These are phyloP conservation scores for Lasius platythorax DNA, from an alignment of 2,888 invertebrate species.

Conservation along the genomic window DNA sequence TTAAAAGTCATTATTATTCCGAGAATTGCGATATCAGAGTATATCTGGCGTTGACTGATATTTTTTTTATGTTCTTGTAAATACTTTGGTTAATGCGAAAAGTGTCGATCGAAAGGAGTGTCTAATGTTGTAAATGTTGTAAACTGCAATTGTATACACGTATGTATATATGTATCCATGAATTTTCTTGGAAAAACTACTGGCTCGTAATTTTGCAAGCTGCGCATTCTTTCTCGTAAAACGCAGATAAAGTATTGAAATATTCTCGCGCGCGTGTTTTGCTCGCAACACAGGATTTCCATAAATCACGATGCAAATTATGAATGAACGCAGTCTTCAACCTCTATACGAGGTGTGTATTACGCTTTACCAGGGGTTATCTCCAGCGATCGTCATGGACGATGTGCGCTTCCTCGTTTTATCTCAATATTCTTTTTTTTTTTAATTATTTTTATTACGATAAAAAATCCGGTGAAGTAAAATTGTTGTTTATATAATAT, in stretches of 20 bases:
- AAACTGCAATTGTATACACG: background rate
- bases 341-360: background rate
- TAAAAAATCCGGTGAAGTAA: background rate
- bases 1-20: background rate
- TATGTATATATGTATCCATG: background rate
- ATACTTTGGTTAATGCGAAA: background rate
- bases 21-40: background rate
- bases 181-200: background rate
- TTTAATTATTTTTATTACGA: background rate
- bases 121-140: background rate
- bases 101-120: background rate
- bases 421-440: background rate
- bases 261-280: background rate
- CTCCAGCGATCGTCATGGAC: background rate
- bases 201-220: background rate
- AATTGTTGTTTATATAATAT: background rate
- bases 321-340: background rate
- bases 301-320: constrained; percentile 15
- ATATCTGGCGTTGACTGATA: background rate
- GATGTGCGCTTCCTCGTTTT: background rate
- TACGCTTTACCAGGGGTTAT: background rate
- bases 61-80: background rate
- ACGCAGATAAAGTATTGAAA: background rate
- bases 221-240: background rate
- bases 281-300: background rate